Evolutionary conservation across 2,888 invertebrate species (phyloP).

Genomic region (Hanleya hanleyi): DNA sequence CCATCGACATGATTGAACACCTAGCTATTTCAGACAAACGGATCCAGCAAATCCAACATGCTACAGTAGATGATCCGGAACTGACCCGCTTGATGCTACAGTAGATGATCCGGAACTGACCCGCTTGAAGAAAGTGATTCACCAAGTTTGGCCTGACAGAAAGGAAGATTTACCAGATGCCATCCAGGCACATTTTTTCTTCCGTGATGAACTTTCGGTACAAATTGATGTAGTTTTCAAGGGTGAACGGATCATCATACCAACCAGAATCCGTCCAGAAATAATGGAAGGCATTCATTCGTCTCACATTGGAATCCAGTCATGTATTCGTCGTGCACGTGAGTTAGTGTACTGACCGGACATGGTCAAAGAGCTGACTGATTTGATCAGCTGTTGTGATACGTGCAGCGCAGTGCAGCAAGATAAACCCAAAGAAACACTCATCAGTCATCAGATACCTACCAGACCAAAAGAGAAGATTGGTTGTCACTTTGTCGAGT

Average conservation of each 20-base stretch:
- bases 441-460: not conserved
- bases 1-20: not conserved
- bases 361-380: not conserved
- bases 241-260: not conserved
- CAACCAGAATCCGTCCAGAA: not conserved
- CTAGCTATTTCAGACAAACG: not conserved
- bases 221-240: slow-evolving; percentile 7
- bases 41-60: not conserved
- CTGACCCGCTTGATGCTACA: too few relatives aligned
- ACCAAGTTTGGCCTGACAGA: not conserved
- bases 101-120: not conserved
- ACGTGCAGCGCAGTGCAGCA: not conserved
- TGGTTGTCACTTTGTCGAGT: slow-evolving; percentile 11
- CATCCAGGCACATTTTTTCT: not conserved
- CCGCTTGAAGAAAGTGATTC: not conserved
- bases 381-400: not conserved
- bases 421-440: slow-evolving; percentile 7
- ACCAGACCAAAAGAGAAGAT: slow-evolving; percentile 8
- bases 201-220: not conserved
- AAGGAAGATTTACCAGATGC: not conserved
- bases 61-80: too few relatives aligned
- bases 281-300: not conserved
- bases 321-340: not conserved
- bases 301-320: not conserved
- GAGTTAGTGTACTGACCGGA: not conserved